Base-by-base conservation (phyloP, 2,797 vertebrate species). In the Acanthornis magna region DNA sequence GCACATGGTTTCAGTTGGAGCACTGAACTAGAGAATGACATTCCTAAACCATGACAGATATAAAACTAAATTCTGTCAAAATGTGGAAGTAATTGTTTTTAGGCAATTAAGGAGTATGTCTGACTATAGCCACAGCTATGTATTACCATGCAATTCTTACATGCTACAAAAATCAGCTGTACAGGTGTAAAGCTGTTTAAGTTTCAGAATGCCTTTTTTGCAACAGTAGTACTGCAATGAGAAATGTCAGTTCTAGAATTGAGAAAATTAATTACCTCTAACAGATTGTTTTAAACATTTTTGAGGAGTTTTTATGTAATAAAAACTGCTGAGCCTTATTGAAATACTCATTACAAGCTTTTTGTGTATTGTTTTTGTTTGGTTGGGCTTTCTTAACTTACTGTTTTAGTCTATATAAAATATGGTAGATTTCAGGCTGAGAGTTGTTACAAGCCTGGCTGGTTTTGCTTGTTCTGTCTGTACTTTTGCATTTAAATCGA, bases 271-370 rank as follows among this genome's bases (percentile, higher is more conserved):
- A 45, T 30, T 63, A 58, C 20, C 21, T 83, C 87, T 36, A 34
- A 57, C 7, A 66, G 54, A 48, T 47, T 47, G 26, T 45, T 89
- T 65, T 65, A 77, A 80, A 65, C 15, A 40, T 68, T 88, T 80
- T 76, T 68, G 54, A 82, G 40, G 19, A 3, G 10, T 38, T 91
- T 94, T 89, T 88, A 74, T 75, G 36, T 76, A 95, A 94, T 95
- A 95, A 95, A 96, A 75, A 66, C 77, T 90, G 61, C 23, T 57
- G 11, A 80, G 91, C 68, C 53, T 70, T 80, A 60, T 29, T 76
- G n/a, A 77, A 79, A 50, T 19, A 60, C 0, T 2, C 23, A 43
- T 27, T 72, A 20, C 9, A 74, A 77, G 38, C 8, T 43, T 67
- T 85, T 21, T 70, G 43, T 76, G 27, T 77, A 16, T 36, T 0